These are phyloP conservation scores for Pyrgus malvae DNA, from an alignment of 2,888 invertebrate species.

Conservation along the genomic window DNA sequence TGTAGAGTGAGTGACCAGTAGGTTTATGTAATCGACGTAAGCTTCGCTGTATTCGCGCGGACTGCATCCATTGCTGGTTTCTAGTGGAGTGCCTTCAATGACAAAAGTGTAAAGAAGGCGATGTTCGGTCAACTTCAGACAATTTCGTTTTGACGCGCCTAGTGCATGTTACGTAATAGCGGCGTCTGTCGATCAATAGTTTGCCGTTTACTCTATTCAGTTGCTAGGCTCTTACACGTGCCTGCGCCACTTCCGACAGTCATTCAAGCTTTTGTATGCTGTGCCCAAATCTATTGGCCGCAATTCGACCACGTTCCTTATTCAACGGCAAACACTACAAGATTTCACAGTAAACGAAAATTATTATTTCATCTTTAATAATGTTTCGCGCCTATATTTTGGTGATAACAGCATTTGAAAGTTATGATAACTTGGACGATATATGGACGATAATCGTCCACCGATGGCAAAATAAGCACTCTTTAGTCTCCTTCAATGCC, in stretches of 20 bases:
- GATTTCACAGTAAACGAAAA: too few relatives aligned
- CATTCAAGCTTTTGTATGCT: conserved; percentile 13
- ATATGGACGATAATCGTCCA: too few relatives aligned
- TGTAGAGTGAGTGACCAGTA: conserved; percentile 10
- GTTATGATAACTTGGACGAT: too few relatives aligned
- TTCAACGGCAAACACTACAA: too few relatives aligned
- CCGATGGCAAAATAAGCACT: too few relatives aligned
- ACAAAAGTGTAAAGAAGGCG: conserved; percentile 22
- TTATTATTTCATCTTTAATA: too few relatives aligned
- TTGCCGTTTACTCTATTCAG: conserved; percentile 39
- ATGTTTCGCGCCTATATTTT: too few relatives aligned
- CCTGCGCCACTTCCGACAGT: conserved; percentile 33
- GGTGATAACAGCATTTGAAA: too few relatives aligned
- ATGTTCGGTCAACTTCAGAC: conserved; percentile 20
- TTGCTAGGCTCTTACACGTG: conserved; percentile 41
- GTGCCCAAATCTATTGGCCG: conserved; percentile 4
- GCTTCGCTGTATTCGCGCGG: neutral
- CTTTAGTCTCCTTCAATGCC: too few relatives aligned
- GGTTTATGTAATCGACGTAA: conserved; percentile 5
- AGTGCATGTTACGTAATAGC: conserved; percentile 23
- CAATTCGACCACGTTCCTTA: neutral
- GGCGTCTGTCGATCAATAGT: conserved; percentile 48
- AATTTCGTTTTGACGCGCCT: conserved; percentile 26
- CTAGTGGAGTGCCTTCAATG: neutral
- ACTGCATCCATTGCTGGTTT: conserved; percentile 25